These are phyloP conservation scores for Gari tellinella DNA, from an alignment of 2,888 invertebrate genomes.

Conservation along the genomic window DNA sequence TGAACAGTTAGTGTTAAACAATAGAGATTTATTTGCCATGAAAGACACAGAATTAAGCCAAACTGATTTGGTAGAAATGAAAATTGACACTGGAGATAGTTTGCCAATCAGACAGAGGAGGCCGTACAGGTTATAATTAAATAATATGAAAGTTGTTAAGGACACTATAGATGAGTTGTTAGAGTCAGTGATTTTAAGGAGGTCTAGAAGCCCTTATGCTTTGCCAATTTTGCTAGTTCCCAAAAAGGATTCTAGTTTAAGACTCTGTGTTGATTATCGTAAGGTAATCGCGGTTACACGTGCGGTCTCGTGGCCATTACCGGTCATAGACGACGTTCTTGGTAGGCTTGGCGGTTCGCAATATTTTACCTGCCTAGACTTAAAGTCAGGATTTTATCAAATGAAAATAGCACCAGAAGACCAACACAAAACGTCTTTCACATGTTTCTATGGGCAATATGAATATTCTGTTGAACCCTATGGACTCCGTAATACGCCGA, in stretches of 20 bases:
- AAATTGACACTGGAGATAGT: constrained; percentile 13
- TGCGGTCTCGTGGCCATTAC: constrained; percentile 33
- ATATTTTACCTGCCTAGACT: constrained; percentile 44
- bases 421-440: constrained; percentile 44
- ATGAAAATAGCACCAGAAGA: constrained; percentile 28
- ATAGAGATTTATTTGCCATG: constrained; percentile 18
- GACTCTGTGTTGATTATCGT: constrained; percentile 38
- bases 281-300: constrained; percentile 34
- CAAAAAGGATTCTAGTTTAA: constrained; percentile 32
- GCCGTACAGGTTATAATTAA: constrained; percentile 24
- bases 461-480: constrained; percentile 46
- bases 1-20: constrained; percentile 12
- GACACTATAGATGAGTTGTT: constrained; percentile 40
- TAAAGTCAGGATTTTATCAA: constrained; percentile 51
- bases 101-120: constrained; percentile 25
- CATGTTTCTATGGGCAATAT: constrained; percentile 40
- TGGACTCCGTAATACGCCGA: constrained; percentile 41
- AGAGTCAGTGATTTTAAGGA: constrained; percentile 39
- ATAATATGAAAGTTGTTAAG: constrained; percentile 18
- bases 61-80: constrained; percentile 26
- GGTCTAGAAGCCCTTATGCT: constrained; percentile 41
- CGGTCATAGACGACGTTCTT: constrained; percentile 46
- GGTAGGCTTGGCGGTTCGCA: constrained; percentile 30
- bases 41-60: constrained; percentile 16
- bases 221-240: constrained; percentile 43